A percentile compares a stretch with the other conserved stretches of the same genome.
Conservation (phyloP, 2,888 invertebrate genomes). For the Acrobasis consociella region DNA sequence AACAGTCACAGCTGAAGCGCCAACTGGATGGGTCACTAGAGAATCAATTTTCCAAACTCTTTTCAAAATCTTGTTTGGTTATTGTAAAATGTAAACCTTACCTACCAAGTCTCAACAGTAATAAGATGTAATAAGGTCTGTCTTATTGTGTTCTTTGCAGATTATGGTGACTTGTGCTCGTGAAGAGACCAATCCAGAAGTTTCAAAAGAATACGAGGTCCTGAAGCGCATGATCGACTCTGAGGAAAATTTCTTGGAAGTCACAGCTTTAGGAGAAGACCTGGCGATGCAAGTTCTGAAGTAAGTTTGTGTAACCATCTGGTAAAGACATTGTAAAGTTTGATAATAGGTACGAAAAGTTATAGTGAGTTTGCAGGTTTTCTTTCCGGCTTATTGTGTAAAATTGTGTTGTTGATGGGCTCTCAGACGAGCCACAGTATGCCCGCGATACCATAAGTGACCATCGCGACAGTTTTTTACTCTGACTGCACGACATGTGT, state of each 20-base stretch:
- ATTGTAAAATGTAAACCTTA: too few species aligned
- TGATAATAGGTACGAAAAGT: background rate
- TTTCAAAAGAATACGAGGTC: slow-evolving; percentile 93
- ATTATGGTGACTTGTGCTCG: slow-evolving; percentile 95
- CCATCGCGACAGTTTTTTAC: too few species aligned
- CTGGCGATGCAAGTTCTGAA: slow-evolving; percentile 96
- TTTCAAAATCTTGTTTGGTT: too few species aligned
- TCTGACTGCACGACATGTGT: too few species aligned
- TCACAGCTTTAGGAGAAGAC: slow-evolving; percentile 94
- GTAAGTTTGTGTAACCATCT: slow-evolving; percentile 62
- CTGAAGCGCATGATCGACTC: slow-evolving; percentile 94
- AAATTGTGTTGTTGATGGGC: too few species aligned
- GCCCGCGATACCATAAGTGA: too few species aligned
- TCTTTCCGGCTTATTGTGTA: background rate
- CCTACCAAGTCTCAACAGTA: too few species aligned
- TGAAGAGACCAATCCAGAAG: slow-evolving; percentile 92
- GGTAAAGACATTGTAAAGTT: background rate
- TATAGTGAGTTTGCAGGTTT: background rate
- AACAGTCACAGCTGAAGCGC: too few species aligned
- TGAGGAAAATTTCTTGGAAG: slow-evolving; percentile 94
- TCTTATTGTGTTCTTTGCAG: slow-evolving; percentile 60
- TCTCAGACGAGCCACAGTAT: too few species aligned
- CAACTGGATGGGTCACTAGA: too few species aligned
- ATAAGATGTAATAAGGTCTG: too few species aligned
- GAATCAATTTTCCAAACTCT: too few species aligned